Conservation (phyloP, 2,113 vertebrate genomes). For the Thryonomys swinderianus region DNA sequence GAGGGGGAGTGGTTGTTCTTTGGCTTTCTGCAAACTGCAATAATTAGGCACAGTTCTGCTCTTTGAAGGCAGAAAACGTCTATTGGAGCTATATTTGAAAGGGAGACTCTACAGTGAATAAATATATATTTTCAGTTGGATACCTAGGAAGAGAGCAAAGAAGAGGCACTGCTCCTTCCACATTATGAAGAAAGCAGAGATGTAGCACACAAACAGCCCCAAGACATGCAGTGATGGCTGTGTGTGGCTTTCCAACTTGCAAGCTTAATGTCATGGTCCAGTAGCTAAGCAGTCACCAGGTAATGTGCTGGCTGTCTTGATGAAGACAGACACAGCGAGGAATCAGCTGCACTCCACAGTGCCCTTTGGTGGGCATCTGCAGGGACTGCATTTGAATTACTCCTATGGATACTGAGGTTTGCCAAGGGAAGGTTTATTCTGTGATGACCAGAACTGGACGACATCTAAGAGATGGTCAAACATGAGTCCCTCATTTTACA, state of each 20-base stretch:
- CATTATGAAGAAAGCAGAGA: not conserved
- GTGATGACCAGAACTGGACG: not conserved
- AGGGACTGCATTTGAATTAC: not conserved
- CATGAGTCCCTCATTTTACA: not conserved
- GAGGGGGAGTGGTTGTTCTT: too few species aligned
- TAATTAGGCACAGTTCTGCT: not conserved
- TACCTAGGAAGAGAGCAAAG: not conserved
- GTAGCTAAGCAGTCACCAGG: not conserved
- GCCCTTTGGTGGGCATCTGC: slow-evolving; percentile 42
- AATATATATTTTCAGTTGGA: not conserved
- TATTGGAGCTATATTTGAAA: not conserved
- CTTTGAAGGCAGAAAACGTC: slow-evolving; percentile 47
- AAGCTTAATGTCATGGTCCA: not conserved
- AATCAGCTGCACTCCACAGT: not conserved
- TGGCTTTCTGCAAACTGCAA: too few species aligned
- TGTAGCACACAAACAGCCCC: not conserved
- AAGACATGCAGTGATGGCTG: not conserved
- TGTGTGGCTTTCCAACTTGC: not conserved
- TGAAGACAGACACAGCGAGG: not conserved
- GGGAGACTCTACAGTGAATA: not conserved
- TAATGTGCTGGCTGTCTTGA: not conserved
- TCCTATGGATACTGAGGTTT: not conserved
- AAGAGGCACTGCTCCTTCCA: not conserved
- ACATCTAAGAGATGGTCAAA: not conserved
- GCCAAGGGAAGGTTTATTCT: not conserved